Evolutionary conservation across 1,140 invertebrate species (phyloP), one percentile per base, ranked within the genome.

Genomic region (Ceratina japonica): DNA sequence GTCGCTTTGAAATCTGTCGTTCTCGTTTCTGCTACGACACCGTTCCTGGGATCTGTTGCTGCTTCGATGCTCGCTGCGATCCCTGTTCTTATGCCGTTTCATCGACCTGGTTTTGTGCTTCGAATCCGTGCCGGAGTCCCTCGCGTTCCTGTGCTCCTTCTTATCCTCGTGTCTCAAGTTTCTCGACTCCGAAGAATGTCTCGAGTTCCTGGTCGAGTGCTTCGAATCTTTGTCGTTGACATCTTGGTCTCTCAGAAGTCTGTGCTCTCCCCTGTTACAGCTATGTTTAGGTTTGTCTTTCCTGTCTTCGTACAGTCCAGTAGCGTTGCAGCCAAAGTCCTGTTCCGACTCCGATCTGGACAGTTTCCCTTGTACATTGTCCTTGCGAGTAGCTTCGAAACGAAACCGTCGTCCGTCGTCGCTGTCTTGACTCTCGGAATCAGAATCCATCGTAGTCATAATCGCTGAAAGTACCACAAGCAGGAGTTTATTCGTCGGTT

Each of bases 391-490:
- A 2, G 90, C 84, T 72, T 90, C 90, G 49, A 91, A 91, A 51
- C 90, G 86, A 86, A 91, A 91, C 66, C 91, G 87, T 24, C 90
- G 86, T 49, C 91, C 91, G 0, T 91, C 90, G 69, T 92, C 90
- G 52, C 91, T 92, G 54, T 92, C 91, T 27, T 91, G 90, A 75
- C 88, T 91, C 24, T 90, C 90, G 3, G 88, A 91, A 83, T 92
- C 90, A 18, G 88, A 89, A 64, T 90, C 81, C 90, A 91, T 91
- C 24, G 88, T 90, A 74, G 85, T 89, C 85, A 90, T 88, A 69
- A 71, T 88, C 18, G 63, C 86, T 89, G 86, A 83, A 90, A 90
- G 12, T 58, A 87, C 8, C 70, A 75, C 24, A 70, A 82, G 81
- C 71, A 54, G 15, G 22, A 71, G 37, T 71, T 37, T 16, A 80